Evolutionary conservation across 2,113 vertebrate species (phyloP).

Genomic region (Porphyrio hochstetteri): DNA sequence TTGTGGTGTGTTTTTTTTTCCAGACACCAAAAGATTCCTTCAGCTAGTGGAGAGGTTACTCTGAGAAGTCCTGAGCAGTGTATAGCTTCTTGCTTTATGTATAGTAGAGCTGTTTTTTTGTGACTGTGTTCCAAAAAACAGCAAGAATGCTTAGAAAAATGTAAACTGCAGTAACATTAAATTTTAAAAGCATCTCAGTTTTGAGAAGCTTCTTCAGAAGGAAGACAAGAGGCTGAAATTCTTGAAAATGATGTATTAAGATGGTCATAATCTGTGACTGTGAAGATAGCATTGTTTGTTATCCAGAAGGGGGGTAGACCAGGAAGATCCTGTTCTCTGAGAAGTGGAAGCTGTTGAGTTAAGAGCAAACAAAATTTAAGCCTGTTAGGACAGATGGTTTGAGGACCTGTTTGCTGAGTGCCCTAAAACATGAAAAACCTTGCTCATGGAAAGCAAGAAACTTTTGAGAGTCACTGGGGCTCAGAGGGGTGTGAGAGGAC

Average conservation of each 20-base stretch:
- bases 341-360: background rate
- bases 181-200: background rate
- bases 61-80: background rate
- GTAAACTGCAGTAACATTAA: background rate
- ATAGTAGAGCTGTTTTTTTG: background rate
- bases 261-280: background rate
- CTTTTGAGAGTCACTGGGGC: background rate
- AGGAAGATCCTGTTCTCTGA: background rate
- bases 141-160: background rate
- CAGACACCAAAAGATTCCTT: background rate
- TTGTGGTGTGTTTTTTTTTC: background rate
- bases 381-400: background rate
- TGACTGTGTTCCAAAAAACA: background rate
- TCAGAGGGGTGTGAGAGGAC: background rate
- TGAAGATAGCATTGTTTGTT: background rate
- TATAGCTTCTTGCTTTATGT: background rate
- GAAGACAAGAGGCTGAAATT: background rate
- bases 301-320: background rate
- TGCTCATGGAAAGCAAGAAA: background rate
- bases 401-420: background rate
- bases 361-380: background rate
- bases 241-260: background rate
- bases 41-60: background rate
- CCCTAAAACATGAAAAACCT: background rate
- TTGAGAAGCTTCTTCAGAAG: background rate